Evolutionary conservation across 2,888 invertebrate species (phyloP).

Genomic region (Copidosoma aretas): DNA sequence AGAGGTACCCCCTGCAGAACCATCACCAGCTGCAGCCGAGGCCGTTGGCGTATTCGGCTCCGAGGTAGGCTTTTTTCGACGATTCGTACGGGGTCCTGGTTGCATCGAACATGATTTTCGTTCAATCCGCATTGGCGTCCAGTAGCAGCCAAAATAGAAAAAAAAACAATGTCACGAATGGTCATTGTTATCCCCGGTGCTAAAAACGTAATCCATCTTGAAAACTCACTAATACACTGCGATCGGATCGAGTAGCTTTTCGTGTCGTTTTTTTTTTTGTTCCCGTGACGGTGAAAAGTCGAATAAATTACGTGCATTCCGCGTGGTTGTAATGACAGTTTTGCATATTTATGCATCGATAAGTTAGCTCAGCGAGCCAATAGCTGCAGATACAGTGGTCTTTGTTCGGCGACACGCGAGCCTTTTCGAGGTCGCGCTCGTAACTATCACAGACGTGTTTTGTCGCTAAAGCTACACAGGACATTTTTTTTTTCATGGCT

Average conservation of each 20-base stretch:
- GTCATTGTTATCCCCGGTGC: too few relatives aligned
- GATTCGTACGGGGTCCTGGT: too few relatives aligned
- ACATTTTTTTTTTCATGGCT: too few relatives aligned
- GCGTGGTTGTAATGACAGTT: slow-evolving; percentile 8
- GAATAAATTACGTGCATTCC: background rate
- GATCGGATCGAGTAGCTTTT: too few relatives aligned
- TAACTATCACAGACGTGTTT: too few relatives aligned
- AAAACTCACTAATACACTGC: too few relatives aligned
- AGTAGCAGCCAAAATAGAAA: background rate
- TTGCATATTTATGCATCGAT: slow-evolving; percentile 7
- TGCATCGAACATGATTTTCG: too few relatives aligned
- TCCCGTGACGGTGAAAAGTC: background rate
- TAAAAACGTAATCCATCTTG: too few relatives aligned
- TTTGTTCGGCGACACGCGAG: slow-evolving; percentile 7
- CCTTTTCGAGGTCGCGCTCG: slow-evolving; percentile 15
- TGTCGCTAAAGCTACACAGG: too few relatives aligned
- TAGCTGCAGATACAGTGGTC: background rate
- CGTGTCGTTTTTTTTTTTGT: too few relatives aligned
- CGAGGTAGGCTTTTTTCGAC: slow-evolving; percentile 32
- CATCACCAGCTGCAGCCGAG: slow-evolving; percentile 29
- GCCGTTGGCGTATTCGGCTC: slow-evolving; percentile 28
- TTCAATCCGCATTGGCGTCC: background rate
- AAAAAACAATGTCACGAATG: background rate
- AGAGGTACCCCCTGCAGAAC: slow-evolving; percentile 50
- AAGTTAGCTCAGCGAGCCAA: slow-evolving; percentile 1